Evolutionary conservation across 2,888 invertebrate genomes (phyloP).

Genomic region (Homarus gammarus): DNA sequence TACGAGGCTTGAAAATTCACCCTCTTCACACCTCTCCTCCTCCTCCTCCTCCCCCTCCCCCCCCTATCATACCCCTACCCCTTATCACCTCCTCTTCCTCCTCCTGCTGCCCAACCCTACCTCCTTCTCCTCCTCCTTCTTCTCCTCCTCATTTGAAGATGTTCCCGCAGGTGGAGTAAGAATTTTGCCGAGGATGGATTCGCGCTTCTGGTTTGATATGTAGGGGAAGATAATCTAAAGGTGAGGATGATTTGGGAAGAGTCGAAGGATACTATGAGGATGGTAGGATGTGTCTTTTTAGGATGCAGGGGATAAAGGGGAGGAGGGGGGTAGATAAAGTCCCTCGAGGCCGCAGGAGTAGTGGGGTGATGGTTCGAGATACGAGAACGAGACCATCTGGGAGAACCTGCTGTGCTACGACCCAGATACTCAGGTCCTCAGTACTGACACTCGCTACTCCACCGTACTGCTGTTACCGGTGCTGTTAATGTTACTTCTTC

Average conservation of each 20-base stretch:
- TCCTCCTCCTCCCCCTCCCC: too few species aligned
- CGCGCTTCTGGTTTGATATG: too few species aligned
- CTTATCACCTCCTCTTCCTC: too few species aligned
- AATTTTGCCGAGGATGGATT: too few species aligned
- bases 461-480: not conserved
- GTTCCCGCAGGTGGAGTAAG: not conserved
- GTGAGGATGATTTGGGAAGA: not conserved
- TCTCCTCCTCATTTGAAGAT: too few species aligned
- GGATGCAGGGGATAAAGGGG: too few species aligned
- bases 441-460: constrained; percentile 15
- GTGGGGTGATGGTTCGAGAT: not conserved
- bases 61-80: too few species aligned
- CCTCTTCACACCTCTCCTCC: too few species aligned
- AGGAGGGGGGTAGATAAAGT: not conserved
- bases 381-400: constrained; percentile 14
- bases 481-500: not conserved
- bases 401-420: constrained; percentile 8
- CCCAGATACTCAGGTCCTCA: not conserved
- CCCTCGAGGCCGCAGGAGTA: not conserved
- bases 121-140: too few species aligned
- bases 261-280: not conserved
- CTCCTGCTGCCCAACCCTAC: too few species aligned
- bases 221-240: too few species aligned
- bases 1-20: not conserved
- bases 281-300: too few species aligned